phyloP scores from a whole-genome alignment of 2,113 vertebrate species.

The Verasper variegatus region DNA sequence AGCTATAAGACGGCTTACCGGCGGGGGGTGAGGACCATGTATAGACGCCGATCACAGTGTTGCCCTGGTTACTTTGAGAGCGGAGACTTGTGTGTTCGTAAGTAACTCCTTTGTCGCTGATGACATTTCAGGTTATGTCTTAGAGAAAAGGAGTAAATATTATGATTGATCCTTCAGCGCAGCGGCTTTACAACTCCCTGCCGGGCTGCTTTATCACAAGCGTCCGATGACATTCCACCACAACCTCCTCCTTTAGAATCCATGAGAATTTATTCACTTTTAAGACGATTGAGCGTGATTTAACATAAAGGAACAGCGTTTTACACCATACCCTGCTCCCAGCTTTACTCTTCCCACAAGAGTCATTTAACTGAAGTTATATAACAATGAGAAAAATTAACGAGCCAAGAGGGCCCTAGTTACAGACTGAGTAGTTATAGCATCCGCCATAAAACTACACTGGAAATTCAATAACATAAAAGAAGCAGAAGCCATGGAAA shows the following conservation, averaged over 20 bases:
- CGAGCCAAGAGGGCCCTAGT: slow-evolving; percentile 57
- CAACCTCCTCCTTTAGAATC: slow-evolving; percentile 16
- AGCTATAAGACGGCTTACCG: slow-evolving; percentile 99
- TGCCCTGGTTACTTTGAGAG: slow-evolving; percentile 98
- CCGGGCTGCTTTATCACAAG: background rate
- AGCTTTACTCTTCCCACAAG: slow-evolving; percentile 49
- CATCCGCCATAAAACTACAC: slow-evolving; percentile 68
- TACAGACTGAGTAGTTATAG: slow-evolving; percentile 60
- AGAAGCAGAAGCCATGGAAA: slow-evolving; percentile 66
- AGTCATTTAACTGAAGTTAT: slow-evolving; percentile 74
- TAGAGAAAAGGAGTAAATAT: slow-evolving; percentile 48
- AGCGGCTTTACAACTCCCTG: slow-evolving; percentile 14
- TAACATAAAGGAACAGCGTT: slow-evolving; percentile 40
- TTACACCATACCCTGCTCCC: slow-evolving; percentile 29
- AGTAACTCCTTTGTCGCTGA: slow-evolving; percentile 75
- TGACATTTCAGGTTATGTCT: slow-evolving; percentile 57
- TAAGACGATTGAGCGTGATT: slow-evolving; percentile 44
- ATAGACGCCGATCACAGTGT: slow-evolving; percentile 96
- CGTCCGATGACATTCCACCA: slow-evolving; percentile 15
- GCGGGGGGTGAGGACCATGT: slow-evolving; percentile 96
- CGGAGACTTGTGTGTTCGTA: slow-evolving; percentile 95
- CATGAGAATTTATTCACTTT: slow-evolving; percentile 33
- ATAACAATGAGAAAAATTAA: slow-evolving; percentile 79
- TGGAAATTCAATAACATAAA: slow-evolving; percentile 67
- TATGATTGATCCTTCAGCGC: slow-evolving; percentile 31